phyloP scores from a whole-genome alignment of 2,797 vertebrate species.

The Lindbergichthys nudifrons region DNA sequence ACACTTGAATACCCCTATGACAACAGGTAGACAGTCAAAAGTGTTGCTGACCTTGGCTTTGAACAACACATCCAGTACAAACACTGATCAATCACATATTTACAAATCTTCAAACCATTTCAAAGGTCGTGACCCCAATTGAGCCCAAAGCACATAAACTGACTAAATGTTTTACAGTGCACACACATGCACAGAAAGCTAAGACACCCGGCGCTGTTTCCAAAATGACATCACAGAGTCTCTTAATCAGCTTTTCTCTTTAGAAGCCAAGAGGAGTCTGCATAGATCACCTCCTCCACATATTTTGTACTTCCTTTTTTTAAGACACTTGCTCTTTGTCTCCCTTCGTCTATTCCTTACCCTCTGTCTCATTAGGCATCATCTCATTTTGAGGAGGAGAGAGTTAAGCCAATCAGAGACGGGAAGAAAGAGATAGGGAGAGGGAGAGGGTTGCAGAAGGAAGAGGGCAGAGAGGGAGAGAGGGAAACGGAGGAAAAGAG shows the following conservation, averaged over 20 bases:
- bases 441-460: slow-evolving; percentile 60
- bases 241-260: slow-evolving; percentile 49
- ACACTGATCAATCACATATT: slow-evolving; percentile 11
- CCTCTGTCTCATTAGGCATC: slow-evolving; percentile 79
- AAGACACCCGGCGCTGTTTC: slow-evolving; percentile 22
- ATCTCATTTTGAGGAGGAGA: slow-evolving; percentile 79
- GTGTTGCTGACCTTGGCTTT: not conserved
- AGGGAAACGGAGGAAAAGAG: slow-evolving; percentile 46
- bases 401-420: slow-evolving; percentile 79
- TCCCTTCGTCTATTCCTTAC: slow-evolving; percentile 68
- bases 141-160: not conserved
- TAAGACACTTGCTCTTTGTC: slow-evolving; percentile 78
- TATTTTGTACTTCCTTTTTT: slow-evolving; percentile 65
- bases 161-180: not conserved
- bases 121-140: slow-evolving; percentile 55
- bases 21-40: not conserved
- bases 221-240: slow-evolving; percentile 60
- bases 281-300: slow-evolving; percentile 78
- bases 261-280: slow-evolving; percentile 67
- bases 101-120: slow-evolving; percentile 18
- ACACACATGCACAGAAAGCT: slow-evolving; percentile 8
- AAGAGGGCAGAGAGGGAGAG: slow-evolving; percentile 69
- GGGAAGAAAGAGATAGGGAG: slow-evolving; percentile 69
- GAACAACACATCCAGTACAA: not conserved
- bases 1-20: too few species aligned